Percentiles rank a stretch among this genome's conserved stretches.
Evolutionary conservation across 1,140 invertebrate genomes (phyloP).

Genomic region (Aphaenogaster ashmeadi): DNA sequence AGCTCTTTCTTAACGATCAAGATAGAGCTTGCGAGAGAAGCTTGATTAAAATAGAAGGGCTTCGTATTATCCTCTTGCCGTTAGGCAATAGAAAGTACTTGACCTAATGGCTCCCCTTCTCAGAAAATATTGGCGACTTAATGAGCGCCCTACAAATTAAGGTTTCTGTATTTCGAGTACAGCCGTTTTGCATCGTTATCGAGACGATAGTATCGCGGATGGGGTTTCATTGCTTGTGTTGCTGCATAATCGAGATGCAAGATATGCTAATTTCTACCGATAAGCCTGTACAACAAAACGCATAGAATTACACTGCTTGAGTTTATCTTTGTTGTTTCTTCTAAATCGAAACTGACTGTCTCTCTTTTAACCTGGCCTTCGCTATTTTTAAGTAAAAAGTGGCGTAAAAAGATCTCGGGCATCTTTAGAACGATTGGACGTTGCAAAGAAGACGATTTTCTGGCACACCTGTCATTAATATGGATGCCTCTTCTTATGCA

Average conservation of each 20-base stretch:
- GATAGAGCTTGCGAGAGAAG: background rate
- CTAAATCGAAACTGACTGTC: background rate
- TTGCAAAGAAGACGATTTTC: background rate
- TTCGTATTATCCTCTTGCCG: background rate
- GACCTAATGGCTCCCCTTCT: background rate
- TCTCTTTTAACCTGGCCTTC: background rate
- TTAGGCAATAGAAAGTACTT: background rate
- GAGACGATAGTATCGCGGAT: background rate
- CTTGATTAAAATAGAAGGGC: slow-evolving; percentile 16
- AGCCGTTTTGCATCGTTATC: background rate
- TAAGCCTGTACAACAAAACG: background rate
- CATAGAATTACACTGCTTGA: background rate
- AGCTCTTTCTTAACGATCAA: background rate
- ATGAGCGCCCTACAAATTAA: background rate
- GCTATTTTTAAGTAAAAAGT: background rate
- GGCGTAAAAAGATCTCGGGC: background rate
- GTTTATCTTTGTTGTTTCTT: background rate
- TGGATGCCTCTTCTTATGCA: background rate
- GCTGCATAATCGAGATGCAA: background rate
- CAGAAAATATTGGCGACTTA: background rate
- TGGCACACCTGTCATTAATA: background rate
- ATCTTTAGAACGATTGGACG: background rate
- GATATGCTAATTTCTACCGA: slow-evolving; percentile 16
- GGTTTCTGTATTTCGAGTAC: background rate
- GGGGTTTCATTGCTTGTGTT: background rate